Base-by-base conservation (phyloP, 2,888 invertebrate species). In the Nebria brevicollis region DNA sequence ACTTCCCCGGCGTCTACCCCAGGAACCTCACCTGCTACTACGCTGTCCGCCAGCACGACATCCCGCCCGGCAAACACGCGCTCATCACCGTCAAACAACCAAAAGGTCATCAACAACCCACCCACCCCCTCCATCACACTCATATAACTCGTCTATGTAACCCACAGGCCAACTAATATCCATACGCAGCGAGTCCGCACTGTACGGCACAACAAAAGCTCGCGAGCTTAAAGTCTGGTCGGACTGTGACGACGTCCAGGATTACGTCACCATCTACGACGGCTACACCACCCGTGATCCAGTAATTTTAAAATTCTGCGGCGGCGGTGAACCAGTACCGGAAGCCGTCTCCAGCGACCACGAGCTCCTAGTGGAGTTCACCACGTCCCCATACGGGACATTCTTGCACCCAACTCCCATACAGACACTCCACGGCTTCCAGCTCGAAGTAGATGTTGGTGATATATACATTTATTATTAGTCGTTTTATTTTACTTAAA, bases 21-120 rank as follows among this genome's bases (percentile, higher is more conserved):
- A 93, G 97, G 85, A 97, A 97, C 89, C 93, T 98, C 86, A 97
- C 97, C 83, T 98, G 98, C 89, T 97, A 97, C 90, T 98, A 96
- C 89, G 96, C 97, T 72, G 95, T 97, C 82, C 91, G 95, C 84
- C 94, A 93, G 90, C 95, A 96, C 89, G 95, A 95, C 88, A 94
- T 95, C 86, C 96, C 96, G 83, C 92, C 93, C 86, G 96, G 96
- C 85, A 96, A 96, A 90, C 96, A 96, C 88, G 96, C 97, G 41
- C 91, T 97, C 86, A 96, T 97, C 87, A 94, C 95, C 83, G 95
- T 97, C 74, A 93, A 93, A 86, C 96, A 96, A 88, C 94, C 94
- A 68, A 95, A 95, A 87, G 96, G 20, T 20, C 20, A 20, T 20
- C 20, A 1, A 20, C 20, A 20, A 20, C 20, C 20, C 20, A 1